A percentile compares a stretch with the other conserved stretches of the same genome.
phyloP scores from a whole-genome alignment of 2,888 invertebrate species.

The Alsophila aescularia region DNA sequence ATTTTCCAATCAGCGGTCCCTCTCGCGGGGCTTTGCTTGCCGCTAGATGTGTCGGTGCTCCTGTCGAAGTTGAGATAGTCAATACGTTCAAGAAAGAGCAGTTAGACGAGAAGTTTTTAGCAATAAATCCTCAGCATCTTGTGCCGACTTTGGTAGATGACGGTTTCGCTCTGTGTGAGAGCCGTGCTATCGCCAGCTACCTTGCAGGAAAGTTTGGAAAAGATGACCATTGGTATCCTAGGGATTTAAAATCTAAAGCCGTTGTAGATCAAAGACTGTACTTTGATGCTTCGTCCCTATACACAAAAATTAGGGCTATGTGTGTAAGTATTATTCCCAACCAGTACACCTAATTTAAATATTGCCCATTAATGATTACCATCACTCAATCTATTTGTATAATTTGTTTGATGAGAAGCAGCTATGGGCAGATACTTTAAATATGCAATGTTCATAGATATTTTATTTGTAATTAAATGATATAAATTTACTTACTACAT shows the following conservation, averaged over 20 bases:
- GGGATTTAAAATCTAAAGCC: conserved; percentile 82
- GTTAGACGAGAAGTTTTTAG: conserved; percentile 79
- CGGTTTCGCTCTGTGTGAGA: conserved; percentile 88
- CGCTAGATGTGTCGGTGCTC: conserved; percentile 83
- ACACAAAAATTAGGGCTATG: conserved; percentile 86
- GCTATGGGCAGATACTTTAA: too few species aligned
- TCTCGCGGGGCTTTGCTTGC: conserved; percentile 86
- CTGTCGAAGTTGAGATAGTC: conserved; percentile 76
- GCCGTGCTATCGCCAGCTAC: conserved; percentile 86
- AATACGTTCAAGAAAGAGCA: conserved; percentile 86
- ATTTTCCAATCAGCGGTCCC: conserved; percentile 86
- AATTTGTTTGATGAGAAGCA: too few species aligned
- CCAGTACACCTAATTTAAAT: too few species aligned
- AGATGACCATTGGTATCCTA: conserved; percentile 85
- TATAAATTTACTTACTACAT: too few species aligned
- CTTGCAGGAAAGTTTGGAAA: conserved; percentile 85
- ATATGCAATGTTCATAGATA: too few species aligned
- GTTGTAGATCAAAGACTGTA: conserved; percentile 86
- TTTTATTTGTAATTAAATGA: too few species aligned
- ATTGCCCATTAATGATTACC: too few species aligned
- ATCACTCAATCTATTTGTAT: too few species aligned
- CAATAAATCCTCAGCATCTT: conserved; percentile 87
- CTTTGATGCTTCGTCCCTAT: conserved; percentile 86
- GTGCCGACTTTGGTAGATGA: conserved; percentile 88
- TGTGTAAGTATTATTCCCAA: conserved; percentile 75